phyloP scores from a whole-genome alignment of 2,797 vertebrate species.

The Liparis tanakae region DNA sequence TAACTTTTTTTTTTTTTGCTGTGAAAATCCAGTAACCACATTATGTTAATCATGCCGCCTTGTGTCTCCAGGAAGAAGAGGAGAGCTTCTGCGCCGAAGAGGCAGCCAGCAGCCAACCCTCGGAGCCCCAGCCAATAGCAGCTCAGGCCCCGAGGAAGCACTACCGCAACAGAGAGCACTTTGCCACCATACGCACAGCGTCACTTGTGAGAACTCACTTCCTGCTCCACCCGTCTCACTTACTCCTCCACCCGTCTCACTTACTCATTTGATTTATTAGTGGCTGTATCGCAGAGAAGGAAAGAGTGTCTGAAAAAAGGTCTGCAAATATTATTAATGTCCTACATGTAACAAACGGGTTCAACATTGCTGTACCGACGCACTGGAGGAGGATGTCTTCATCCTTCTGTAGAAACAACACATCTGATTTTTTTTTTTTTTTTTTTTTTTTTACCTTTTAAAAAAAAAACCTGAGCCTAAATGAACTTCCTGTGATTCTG shows the following conservation, averaged over 20 bases:
- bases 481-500: background rate
- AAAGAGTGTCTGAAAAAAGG: background rate
- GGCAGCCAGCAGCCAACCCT: conserved; percentile 84
- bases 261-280: background rate
- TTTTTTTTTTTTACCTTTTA: background rate
- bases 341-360: background rate
- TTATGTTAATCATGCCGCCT: conserved; percentile 13
- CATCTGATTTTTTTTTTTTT: background rate
- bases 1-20: background rate
- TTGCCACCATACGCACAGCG: conserved; percentile 97
- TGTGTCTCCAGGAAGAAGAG: conserved; percentile 85
- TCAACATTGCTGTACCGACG: background rate
- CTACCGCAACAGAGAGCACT: conserved; percentile 97
- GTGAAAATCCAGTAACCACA: background rate
- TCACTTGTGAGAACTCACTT: conserved; percentile 86
- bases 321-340: background rate
- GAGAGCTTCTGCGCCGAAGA: conserved; percentile 91
- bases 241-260: background rate
- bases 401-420: background rate
- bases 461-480: too few species aligned
- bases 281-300: background rate
- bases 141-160: conserved; percentile 90
- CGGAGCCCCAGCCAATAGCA: conserved; percentile 90
- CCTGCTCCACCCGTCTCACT: background rate
- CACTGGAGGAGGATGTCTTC: background rate